Conservation (phyloP, 2,113 vertebrate species). For the Hippocampus barbouri region DNA sequence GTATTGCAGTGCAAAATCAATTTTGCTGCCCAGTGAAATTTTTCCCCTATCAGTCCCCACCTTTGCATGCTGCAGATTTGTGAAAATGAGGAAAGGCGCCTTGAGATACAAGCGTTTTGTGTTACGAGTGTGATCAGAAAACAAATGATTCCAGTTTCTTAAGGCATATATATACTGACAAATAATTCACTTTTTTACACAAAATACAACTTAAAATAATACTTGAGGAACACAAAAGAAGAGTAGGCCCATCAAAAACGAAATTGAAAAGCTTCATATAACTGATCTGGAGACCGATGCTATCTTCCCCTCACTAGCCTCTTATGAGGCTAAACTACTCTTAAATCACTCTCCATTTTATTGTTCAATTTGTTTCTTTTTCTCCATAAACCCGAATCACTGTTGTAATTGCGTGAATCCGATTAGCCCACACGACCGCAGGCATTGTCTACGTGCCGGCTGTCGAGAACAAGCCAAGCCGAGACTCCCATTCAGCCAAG, state of each 20-base stretch:
- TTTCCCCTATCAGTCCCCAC: too few relatives aligned
- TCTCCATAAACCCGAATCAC: background rate
- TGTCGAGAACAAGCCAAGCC: slow-evolving; percentile 10
- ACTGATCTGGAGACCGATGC: background rate
- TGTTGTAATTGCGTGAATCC: background rate
- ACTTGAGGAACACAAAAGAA: too few relatives aligned
- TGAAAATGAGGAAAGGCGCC: too few relatives aligned
- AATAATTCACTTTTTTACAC: background rate
- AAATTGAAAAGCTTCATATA: background rate
- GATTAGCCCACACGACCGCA: background rate
- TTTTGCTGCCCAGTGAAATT: too few relatives aligned
- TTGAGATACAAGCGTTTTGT: too few relatives aligned
- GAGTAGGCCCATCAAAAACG: too few relatives aligned
- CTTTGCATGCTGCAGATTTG: too few relatives aligned
- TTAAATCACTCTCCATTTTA: background rate
- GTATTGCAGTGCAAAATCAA: too few relatives aligned
- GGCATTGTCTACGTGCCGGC: slow-evolving; percentile 22
- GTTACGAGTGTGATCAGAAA: too few relatives aligned
- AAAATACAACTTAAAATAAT: too few relatives aligned
- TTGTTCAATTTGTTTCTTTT: background rate
- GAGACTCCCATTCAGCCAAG: slow-evolving; percentile 10
- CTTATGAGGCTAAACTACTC: background rate
- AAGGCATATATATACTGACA: background rate
- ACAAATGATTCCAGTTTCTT: too few relatives aligned
- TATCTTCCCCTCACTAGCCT: background rate